Conservation (phyloP, 1,140 invertebrate species). For the Fopius arisanus region DNA sequence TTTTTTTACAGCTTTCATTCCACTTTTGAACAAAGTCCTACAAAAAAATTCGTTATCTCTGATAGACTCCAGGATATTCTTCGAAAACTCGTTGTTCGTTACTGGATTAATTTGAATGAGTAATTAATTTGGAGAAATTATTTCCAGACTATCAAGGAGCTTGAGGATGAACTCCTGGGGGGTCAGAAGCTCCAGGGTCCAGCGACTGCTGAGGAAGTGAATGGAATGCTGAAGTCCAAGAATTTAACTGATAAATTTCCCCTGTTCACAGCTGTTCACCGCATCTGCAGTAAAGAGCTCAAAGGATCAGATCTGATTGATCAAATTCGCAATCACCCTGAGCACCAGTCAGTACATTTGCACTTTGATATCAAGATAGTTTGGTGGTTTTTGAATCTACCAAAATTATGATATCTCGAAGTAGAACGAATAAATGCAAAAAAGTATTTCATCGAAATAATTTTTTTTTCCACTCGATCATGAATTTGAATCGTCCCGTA, state of each 20-base stretch:
- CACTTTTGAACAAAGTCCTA: no score
- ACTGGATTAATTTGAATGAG: no score
- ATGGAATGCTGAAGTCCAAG: slow-evolving; percentile 72
- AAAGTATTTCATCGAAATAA: not conserved
- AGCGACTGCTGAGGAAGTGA: slow-evolving; percentile 82
- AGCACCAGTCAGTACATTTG: slow-evolving; percentile 69
- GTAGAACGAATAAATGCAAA: slow-evolving; percentile 1
- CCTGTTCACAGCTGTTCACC: slow-evolving; percentile 78
- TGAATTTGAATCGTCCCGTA: slow-evolving; percentile 26
- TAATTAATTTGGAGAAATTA: slow-evolving; percentile 19
- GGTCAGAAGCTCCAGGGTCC: slow-evolving; percentile 87
- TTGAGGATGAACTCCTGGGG: slow-evolving; percentile 83
- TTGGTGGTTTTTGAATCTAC: slow-evolving; percentile 26
- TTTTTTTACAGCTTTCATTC: no score
- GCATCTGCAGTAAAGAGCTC: slow-evolving; percentile 75
- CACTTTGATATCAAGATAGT: slow-evolving; percentile 15
- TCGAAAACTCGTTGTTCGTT: no score
- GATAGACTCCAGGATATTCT: no score
- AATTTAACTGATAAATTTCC: slow-evolving; percentile 78
- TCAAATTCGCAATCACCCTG: slow-evolving; percentile 77
- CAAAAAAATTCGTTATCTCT: no score
- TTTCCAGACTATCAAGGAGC: slow-evolving; percentile 71
- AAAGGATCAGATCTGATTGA: slow-evolving; percentile 73
- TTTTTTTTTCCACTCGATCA: slow-evolving; percentile 16
- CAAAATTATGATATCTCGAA: slow-evolving; percentile 28